Evolutionary conservation across 2,888 invertebrate genomes (phyloP).

Genomic region (Drosophila barbarae): DNA sequence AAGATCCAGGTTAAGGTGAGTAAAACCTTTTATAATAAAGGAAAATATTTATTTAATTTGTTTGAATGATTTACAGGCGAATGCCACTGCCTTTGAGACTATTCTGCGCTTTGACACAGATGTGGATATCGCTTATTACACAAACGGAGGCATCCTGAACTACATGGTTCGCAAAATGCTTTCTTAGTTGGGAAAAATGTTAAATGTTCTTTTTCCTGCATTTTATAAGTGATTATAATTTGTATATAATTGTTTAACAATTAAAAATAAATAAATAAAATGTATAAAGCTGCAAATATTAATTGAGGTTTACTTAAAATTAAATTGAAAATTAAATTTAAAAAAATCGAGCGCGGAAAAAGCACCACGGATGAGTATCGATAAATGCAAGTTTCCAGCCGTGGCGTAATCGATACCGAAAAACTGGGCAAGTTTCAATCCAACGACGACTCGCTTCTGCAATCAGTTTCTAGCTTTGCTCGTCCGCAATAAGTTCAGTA

Average conservation of each 20-base stretch:
- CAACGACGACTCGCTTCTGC: slow-evolving; percentile 5
- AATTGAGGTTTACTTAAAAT: too few species aligned
- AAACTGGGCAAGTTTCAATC: slow-evolving; percentile 2
- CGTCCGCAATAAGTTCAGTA: slow-evolving; percentile 47
- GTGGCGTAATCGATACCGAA: slow-evolving; percentile 3
- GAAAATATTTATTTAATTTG: too few species aligned
- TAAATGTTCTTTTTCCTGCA: slow-evolving; percentile 15
- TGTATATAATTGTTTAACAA: neutral
- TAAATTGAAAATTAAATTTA: too few species aligned
- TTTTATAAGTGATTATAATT: neutral
- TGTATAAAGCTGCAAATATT: neutral
- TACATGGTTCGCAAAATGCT: slow-evolving; percentile 97
- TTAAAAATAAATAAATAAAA: neutral
- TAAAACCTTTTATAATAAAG: neutral
- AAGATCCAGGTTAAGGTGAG: slow-evolving; percentile 85
- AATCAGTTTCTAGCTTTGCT: slow-evolving; percentile 44
- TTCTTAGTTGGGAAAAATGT: slow-evolving; percentile 45
- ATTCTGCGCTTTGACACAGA: slow-evolving; percentile 96
- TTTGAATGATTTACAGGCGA: slow-evolving; percentile 80
- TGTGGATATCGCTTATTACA: slow-evolving; percentile 95
- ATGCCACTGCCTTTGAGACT: slow-evolving; percentile 87
- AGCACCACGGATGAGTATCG: neutral
- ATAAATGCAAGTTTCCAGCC: neutral
- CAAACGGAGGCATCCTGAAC: slow-evolving; percentile 96
- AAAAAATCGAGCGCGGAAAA: neutral